These are phyloP conservation scores for Gobius niger DNA, from an alignment of 2,113 vertebrate genomes.

Conservation along the genomic window DNA sequence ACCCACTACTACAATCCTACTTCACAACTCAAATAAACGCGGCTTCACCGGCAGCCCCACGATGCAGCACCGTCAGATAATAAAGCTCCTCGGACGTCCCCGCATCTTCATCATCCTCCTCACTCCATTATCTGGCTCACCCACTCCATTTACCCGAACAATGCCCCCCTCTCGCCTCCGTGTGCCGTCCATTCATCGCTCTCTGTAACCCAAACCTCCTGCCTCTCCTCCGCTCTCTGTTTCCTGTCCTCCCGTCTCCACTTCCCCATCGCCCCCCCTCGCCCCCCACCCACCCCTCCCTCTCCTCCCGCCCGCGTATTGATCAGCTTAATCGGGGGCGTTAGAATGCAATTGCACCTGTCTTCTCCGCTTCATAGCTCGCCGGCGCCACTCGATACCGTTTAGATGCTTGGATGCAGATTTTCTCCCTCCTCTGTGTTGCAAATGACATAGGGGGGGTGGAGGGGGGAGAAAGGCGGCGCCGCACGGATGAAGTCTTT, in stretches of 20 bases:
- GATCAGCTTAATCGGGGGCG: constrained; percentile 63
- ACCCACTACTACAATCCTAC: too few relatives aligned
- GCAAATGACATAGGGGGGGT: constrained; percentile 19
- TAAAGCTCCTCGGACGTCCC: neutral
- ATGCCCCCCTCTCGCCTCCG: constrained; percentile 13
- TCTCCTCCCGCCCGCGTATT: constrained; percentile 18
- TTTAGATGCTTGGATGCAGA: constrained; percentile 67
- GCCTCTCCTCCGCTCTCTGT: neutral
- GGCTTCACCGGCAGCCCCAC: too few relatives aligned
- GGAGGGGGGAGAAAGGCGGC: constrained; percentile 12
- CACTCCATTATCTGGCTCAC: neutral
- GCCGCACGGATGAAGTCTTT: constrained; percentile 47
- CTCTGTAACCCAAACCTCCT: neutral
- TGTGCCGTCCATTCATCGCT: constrained; percentile 19
- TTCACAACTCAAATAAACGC: too few relatives aligned
- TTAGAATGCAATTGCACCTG: constrained; percentile 60
- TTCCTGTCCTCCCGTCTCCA: neutral
- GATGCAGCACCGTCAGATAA: too few relatives aligned
- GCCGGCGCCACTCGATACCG: constrained; percentile 47
- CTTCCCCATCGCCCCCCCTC: neutral
- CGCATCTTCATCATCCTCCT: constrained; percentile 1
- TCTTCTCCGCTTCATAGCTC: constrained; percentile 51
- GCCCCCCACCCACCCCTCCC: neutral
- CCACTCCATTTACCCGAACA: neutral
- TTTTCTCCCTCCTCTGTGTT: constrained; percentile 16